Percentiles rank a stretch among this genome's conserved stretches.
Conservation (phyloP, 2,888 invertebrate species). For the Cataglyphis cursor region DNA sequence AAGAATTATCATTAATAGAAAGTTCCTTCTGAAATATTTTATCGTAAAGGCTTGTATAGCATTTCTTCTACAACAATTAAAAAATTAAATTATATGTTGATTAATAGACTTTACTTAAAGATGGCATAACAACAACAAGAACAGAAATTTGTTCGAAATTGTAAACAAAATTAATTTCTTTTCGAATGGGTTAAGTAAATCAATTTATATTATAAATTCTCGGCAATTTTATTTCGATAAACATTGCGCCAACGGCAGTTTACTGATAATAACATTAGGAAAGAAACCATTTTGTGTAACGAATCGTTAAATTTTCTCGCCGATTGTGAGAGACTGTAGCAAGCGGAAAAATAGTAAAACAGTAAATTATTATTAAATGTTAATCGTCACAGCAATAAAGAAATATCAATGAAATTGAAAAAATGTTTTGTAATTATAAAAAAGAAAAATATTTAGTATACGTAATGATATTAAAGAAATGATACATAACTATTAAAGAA, state of each 20-base stretch:
- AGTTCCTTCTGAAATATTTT: conserved; percentile 15
- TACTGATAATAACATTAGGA: conserved; percentile 50
- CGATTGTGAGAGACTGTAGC: conserved; percentile 24
- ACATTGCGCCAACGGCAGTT: conserved; percentile 39
- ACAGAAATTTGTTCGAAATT: conserved; percentile 48
- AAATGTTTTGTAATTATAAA: neutral
- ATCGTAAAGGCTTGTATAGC: neutral
- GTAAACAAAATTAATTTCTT: conserved; percentile 55
- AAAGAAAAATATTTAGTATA: neutral
- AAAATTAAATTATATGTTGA: conserved; percentile 51
- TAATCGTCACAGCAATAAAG: conserved; percentile 17
- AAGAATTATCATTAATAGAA: conserved; percentile 25
- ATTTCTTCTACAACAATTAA: conserved; percentile 29
- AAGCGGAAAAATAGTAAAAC: neutral
- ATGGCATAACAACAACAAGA: conserved; percentile 26
- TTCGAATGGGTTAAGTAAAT: conserved; percentile 48
- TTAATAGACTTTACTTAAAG: conserved; percentile 35
- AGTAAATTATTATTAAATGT: conserved; percentile 41
- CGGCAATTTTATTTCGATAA: conserved; percentile 53
- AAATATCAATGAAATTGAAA: conserved; percentile 32
- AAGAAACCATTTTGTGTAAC: conserved; percentile 54
- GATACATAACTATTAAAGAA: neutral
- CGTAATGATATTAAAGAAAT: neutral
- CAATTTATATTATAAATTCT: conserved; percentile 53
- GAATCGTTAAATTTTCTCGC: conserved; percentile 54